A percentile compares a stretch with the other conserved stretches of the same genome.
These are phyloP conservation scores for Cairina moschata DNA, from an alignment of 2,113 vertebrate genomes.

Conservation along the genomic window DNA sequence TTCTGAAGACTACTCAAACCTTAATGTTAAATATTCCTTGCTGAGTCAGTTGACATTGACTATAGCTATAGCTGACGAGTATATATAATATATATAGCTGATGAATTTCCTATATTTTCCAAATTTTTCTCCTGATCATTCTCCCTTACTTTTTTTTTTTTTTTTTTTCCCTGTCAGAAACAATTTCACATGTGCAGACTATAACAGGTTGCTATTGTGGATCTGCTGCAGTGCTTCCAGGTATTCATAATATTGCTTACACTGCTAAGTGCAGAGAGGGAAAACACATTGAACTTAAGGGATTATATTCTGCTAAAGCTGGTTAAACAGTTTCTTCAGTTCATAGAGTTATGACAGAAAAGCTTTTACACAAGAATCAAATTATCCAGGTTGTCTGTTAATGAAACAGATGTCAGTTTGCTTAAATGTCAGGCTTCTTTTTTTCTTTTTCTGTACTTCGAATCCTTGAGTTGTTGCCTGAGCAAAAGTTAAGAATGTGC, in stretches of 20 bases:
- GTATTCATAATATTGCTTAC: constrained; percentile 24
- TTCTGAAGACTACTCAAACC: neutral
- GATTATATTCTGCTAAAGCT: constrained; percentile 27
- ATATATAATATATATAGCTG: too few species aligned
- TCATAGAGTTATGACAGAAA: constrained; percentile 12
- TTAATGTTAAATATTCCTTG: constrained; percentile 9
- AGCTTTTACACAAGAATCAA: neutral
- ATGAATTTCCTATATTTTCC: constrained; percentile 4
- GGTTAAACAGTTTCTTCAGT: constrained; percentile 20
- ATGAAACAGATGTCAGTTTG: constrained; percentile 56
- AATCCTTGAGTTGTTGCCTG: neutral
- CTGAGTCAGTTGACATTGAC: neutral
- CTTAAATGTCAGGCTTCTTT: neutral
- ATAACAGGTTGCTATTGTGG: constrained; percentile 13
- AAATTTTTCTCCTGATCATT: constrained; percentile 26
- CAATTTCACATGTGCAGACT: neutral
- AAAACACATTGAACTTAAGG: neutral
- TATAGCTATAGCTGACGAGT: neutral
- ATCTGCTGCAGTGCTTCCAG: constrained; percentile 25
- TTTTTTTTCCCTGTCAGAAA: neutral
- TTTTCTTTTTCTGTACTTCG: neutral
- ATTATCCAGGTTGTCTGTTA: constrained; percentile 39
- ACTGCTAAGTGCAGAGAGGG: neutral
- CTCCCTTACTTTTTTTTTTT: neutral
- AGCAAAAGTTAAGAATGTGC: neutral